These are phyloP conservation scores for Aphidius ervi DNA, from an alignment of 1,140 invertebrate genomes.

Conservation along the genomic window DNA sequence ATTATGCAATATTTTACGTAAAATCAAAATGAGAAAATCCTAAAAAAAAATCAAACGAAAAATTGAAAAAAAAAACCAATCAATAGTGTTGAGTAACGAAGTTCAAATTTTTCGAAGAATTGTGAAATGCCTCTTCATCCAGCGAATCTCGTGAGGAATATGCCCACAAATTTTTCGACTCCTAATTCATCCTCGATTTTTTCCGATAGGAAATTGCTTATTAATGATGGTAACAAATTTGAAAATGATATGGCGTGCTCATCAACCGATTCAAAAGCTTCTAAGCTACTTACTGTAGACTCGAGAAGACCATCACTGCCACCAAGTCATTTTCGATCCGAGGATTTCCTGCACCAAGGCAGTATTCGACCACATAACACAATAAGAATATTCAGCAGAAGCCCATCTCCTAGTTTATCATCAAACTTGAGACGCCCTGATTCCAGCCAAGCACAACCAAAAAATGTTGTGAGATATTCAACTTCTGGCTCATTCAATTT, in stretches of 20 bases:
- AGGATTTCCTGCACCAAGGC: conserved; percentile 20
- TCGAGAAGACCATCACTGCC: conserved; percentile 30
- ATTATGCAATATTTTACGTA: conserved; percentile 6
- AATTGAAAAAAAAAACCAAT: too few relatives aligned
- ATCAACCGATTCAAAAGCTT: not conserved
- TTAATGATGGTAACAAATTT: not conserved
- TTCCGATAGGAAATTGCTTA: too few relatives aligned
- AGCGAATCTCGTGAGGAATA: conserved; percentile 4
- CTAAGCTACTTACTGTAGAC: not conserved
- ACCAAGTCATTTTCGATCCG: conserved; percentile 26
- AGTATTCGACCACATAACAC: conserved; percentile 29
- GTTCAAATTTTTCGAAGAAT: not conserved
- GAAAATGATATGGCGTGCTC: too few relatives aligned
- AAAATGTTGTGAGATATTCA: conserved; percentile 6
- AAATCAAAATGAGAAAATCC: too few relatives aligned
- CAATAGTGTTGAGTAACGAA: too few relatives aligned
- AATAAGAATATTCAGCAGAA: conserved; percentile 26
- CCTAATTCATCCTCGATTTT: not conserved
- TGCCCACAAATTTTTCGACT: not conserved
- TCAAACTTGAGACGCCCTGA: conserved; percentile 16
- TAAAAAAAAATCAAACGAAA: too few relatives aligned
- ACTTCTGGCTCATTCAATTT: conserved; percentile 1
- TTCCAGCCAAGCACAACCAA: conserved; percentile 13
- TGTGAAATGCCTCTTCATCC: conserved; percentile 15
- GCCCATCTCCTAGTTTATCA: conserved; percentile 30